Evolutionary conservation across 2,113 vertebrate genomes (phyloP).

Genomic region (Lasiurus cinereus): DNA sequence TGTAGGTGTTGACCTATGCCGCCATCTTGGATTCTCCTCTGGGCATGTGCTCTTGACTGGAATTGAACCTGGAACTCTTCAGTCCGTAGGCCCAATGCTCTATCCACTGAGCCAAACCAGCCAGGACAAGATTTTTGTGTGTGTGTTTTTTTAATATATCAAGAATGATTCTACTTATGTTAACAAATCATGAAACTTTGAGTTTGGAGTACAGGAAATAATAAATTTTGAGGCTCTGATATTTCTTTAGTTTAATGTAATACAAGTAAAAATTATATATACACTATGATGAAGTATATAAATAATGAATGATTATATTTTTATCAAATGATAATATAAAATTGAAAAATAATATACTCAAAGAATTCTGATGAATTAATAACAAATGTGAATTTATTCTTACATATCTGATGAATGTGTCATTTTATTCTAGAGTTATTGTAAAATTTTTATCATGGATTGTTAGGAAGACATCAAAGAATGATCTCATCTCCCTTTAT

Average conservation of each 20-base stretch:
- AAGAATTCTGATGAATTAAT: constrained; percentile 55
- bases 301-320: constrained; percentile 53
- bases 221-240: neutral
- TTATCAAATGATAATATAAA: constrained; percentile 40
- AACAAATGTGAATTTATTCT: constrained; percentile 34
- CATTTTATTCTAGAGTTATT: constrained; percentile 21
- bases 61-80: too few relatives aligned
- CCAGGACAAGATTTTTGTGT: too few relatives aligned
- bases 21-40: too few relatives aligned
- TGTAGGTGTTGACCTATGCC: too few relatives aligned
- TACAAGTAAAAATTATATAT: constrained; percentile 40
- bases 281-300: neutral
- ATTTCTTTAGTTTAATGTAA: constrained; percentile 13
- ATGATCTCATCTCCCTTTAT: neutral
- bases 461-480: constrained; percentile 47
- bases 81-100: too few relatives aligned
- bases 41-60: too few relatives aligned
- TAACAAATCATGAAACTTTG: constrained; percentile 19
- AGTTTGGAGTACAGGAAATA: constrained; percentile 12
- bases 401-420: constrained; percentile 22
- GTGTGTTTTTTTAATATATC: neutral
- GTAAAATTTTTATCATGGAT: constrained; percentile 35
- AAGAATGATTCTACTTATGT: neutral
- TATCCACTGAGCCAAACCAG: too few relatives aligned
- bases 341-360: constrained; percentile 46